Evolutionary conservation across 1,140 invertebrate genomes (phyloP), one percentile per base, ranked within the genome.

Genomic region (Phortica variegata): DNA sequence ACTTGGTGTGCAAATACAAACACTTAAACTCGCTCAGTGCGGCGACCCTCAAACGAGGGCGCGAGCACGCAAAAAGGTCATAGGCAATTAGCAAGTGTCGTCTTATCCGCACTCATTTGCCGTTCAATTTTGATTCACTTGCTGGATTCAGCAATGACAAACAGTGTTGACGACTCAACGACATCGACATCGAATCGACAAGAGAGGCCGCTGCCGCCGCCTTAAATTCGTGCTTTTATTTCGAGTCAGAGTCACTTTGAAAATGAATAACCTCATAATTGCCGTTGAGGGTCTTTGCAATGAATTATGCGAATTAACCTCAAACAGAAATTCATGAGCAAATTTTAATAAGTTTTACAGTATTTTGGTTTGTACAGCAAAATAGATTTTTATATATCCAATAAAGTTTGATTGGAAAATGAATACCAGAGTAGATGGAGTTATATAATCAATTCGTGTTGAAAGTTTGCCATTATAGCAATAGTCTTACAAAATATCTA

Each of bases 291-390:
- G 63, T 63, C 63, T 63, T 68, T 68, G 63, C 63, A 68, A 68
- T 68, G 63, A 68, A 68, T 68, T 68, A 68, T 68, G 63, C 65
- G 63, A 68, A 60, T 68, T 68, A 68, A 63, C 63, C 63, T 68
- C 57, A 68, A 68, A 68, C 37, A 54, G 42, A 47, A 50, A 52
- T n/a, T n/a, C n/a, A n/a, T n/a, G n/a, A n/a, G n/a, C n/a, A n/a
- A n/a, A n/a, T n/a, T n/a, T n/a, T n/a, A n/a, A n/a, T n/a, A n/a
- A n/a, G n/a, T n/a, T n/a, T n/a, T n/a, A n/a, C n/a, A n/a, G n/a
- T n/a, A n/a, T n/a, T n/a, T n/a, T n/a, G n/a, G n/a, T n/a, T n/a
- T n/a, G n/a, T n/a, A n/a, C n/a, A n/a, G n/a, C n/a, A n/a, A n/a
- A n/a, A n/a, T n/a, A n/a, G n/a, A n/a, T n/a, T n/a, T n/a, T n/a